A percentile compares a stretch with the other conserved stretches of the same genome.
These are phyloP conservation scores for Heliconius ethilla DNA, from an alignment of 2,888 invertebrate genomes.

Conservation along the genomic window DNA sequence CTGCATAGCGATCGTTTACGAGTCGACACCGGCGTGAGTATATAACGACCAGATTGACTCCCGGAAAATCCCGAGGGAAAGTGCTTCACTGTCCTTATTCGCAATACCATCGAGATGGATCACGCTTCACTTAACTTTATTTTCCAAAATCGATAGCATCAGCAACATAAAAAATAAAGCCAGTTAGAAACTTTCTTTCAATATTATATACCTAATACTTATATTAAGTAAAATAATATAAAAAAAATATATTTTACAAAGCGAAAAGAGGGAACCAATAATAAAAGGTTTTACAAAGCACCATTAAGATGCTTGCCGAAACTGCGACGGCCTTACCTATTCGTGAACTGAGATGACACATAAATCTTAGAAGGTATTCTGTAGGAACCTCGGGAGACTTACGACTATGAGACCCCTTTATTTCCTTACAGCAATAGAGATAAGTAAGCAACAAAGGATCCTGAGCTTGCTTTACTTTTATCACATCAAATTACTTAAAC, in stretches of 20 bases:
- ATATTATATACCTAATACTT: background rate
- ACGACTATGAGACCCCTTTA: slow-evolving; percentile 60
- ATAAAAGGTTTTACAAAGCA: slow-evolving; percentile 32
- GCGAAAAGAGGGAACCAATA: slow-evolving; percentile 22
- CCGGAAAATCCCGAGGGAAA: slow-evolving; percentile 46
- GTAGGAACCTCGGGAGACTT: slow-evolving; percentile 52
- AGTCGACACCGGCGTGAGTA: slow-evolving; percentile 48
- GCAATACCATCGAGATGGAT: slow-evolving; percentile 27
- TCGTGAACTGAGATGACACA: slow-evolving; percentile 64
- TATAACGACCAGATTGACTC: slow-evolving; percentile 52
- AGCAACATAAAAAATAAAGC: background rate
- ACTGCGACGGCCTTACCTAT: slow-evolving; percentile 48
- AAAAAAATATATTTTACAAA: slow-evolving; percentile 8
- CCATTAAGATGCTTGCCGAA: slow-evolving; percentile 39
- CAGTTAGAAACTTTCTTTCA: background rate
- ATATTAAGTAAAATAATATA: background rate
- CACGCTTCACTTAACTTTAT: slow-evolving; percentile 18
- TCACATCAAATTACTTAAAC: slow-evolving; percentile 40
- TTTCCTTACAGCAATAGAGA: slow-evolving; percentile 62
- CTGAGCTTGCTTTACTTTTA: slow-evolving; percentile 37
- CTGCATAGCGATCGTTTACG: slow-evolving; percentile 51
- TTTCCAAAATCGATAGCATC: slow-evolving; percentile 11
- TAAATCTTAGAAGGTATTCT: slow-evolving; percentile 68
- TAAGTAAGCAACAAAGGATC: slow-evolving; percentile 54
- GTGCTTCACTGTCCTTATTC: slow-evolving; percentile 37